Conservation (phyloP, 2,797 vertebrate species). For the Sebastes vulpes region DNA sequence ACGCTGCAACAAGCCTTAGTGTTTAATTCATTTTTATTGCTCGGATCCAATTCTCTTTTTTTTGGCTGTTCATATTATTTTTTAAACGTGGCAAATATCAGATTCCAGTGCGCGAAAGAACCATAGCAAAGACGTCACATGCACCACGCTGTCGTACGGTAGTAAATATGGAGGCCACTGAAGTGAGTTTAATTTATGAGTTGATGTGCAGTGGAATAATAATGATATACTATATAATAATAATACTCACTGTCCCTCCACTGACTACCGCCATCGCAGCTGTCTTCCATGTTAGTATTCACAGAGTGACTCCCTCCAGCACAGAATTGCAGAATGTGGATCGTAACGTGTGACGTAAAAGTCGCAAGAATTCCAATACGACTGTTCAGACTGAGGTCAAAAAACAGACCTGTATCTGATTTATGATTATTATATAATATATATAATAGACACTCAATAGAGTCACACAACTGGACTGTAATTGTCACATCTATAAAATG, state of each 20-base stretch:
- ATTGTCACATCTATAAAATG: not conserved
- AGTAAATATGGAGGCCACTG: not conserved
- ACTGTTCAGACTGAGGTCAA: not conserved
- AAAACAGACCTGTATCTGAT: not conserved
- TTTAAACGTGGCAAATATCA: not conserved
- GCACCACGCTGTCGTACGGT: not conserved
- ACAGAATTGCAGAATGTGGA: not conserved
- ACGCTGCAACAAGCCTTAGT: not conserved
- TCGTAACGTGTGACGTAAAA: not conserved
- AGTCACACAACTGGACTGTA: not conserved
- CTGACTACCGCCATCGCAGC: not conserved
- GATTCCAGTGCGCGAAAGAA: not conserved
- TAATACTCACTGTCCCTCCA: not conserved
- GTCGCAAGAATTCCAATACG: not conserved
- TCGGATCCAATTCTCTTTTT: not conserved
- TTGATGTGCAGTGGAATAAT: not conserved
- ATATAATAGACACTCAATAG: not conserved
- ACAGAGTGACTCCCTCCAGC: fast-evolving
- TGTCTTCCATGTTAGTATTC: not conserved
- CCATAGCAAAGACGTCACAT: not conserved
- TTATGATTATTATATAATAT: no score
- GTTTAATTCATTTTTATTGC: not conserved
- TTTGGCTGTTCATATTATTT: not conserved
- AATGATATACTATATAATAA: not conserved
- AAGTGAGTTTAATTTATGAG: not conserved